These are phyloP conservation scores for Montipora capricornis DNA, from an alignment of 64 coral and sea anemone species.

Conservation along the genomic window DNA sequence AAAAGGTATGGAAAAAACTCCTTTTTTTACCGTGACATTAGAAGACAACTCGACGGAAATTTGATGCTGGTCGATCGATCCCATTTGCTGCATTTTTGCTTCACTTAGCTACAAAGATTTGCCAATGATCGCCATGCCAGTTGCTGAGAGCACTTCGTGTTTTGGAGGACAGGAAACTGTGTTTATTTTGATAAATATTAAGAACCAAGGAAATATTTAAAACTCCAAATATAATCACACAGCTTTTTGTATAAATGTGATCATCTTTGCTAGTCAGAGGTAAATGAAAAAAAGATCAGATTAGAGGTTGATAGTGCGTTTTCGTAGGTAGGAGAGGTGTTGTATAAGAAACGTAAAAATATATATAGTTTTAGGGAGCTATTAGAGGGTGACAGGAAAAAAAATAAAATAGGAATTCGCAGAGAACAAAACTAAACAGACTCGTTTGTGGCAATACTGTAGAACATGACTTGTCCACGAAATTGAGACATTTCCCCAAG, in stretches of 20 bases:
- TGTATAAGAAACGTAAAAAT: no score
- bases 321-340: no score
- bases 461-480: no score
- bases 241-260: neutral
- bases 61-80: neutral
- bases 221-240: neutral
- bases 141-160: constrained; percentile 9
- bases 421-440: no score
- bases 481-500: no score
- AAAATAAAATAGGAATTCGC: neutral
- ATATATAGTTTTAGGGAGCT: no score
- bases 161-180: neutral
- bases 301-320: no score
- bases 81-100: neutral
- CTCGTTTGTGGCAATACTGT: no score
- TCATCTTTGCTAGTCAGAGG: neutral
- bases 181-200: neutral
- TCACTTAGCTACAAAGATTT: neutral
- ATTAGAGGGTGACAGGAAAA: no score
- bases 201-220: neutral
- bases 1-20: neutral
- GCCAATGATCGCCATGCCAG: neutral
- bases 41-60: neutral
- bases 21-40: neutral
- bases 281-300: no score